These are phyloP conservation scores for Turdus rufiventris DNA, from an alignment of 2,113 vertebrate species.

Conservation along the genomic window DNA sequence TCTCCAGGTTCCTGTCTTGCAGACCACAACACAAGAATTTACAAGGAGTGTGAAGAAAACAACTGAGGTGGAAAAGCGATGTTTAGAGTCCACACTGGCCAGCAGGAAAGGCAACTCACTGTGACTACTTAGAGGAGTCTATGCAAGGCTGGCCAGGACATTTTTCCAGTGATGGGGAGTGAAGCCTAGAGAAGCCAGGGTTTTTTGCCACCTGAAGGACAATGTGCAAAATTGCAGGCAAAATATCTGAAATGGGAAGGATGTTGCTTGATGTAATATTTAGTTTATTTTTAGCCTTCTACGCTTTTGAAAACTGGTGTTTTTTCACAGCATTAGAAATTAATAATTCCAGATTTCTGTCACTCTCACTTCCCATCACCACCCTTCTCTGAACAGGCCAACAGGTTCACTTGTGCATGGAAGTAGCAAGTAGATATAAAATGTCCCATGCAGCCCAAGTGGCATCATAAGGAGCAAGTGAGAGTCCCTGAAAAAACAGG, in stretches of 20 bases:
- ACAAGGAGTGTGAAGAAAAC: neutral
- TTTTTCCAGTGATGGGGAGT: neutral
- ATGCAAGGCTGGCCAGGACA: neutral
- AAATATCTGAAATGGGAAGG: neutral
- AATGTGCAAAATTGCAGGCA: neutral
- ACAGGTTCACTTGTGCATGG: neutral
- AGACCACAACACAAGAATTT: neutral
- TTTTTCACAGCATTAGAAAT: neutral
- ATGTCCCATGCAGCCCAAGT: neutral
- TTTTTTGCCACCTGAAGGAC: neutral
- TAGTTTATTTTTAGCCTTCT: neutral
- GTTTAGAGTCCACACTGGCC: neutral
- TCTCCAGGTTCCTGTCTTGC: neutral
- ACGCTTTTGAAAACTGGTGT: neutral
- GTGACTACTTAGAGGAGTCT: neutral
- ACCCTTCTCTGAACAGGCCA: neutral
- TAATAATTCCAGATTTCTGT: neutral
- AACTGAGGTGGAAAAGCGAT: neutral
- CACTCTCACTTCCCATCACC: neutral
- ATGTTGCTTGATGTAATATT: neutral
- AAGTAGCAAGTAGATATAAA: neutral
- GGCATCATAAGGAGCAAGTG: neutral
- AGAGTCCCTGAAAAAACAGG: neutral
- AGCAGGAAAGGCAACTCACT: neutral
- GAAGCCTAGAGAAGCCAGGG: neutral